These are phyloP conservation scores for Drosophila melanosoma DNA, from an alignment of 2,888 invertebrate species.

Conservation along the genomic window DNA sequence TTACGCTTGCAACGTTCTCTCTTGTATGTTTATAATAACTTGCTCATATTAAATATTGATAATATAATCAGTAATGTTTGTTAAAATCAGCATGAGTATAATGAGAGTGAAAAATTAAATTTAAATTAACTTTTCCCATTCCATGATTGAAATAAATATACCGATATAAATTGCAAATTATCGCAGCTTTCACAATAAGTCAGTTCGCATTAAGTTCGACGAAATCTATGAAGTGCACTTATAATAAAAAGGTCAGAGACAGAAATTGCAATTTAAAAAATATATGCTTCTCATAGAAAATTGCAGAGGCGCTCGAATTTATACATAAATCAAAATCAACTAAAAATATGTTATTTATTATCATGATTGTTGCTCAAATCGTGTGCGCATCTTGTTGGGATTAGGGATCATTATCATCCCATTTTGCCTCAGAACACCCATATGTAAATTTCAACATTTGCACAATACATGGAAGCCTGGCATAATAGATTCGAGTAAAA, in stretches of 20 bases:
- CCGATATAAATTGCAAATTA: not conserved
- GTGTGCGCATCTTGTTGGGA: not conserved
- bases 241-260: not conserved
- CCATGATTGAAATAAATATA: not conserved
- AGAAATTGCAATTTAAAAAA: not conserved
- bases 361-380: not conserved
- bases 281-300: not conserved
- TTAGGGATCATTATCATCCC: not conserved
- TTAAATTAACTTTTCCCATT: not conserved
- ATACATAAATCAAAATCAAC: not conserved
- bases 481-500: not conserved
- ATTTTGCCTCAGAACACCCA: not conserved
- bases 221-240: not conserved
- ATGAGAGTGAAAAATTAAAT: conserved; percentile 39
- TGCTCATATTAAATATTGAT: conserved; percentile 22
- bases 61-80: conserved; percentile 35
- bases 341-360: not conserved
- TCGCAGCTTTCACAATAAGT: not conserved
- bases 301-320: not conserved
- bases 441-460: not conserved
- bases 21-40: not conserved
- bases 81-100: conserved; percentile 45
- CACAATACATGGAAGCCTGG: not conserved
- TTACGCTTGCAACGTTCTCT: too few species aligned
- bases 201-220: not conserved